Percentiles rank a stretch among this genome's conserved stretches.
These are phyloP conservation scores for Drosophila flavopinicola DNA, from an alignment of 2,888 invertebrate genomes.

Conservation along the genomic window DNA sequence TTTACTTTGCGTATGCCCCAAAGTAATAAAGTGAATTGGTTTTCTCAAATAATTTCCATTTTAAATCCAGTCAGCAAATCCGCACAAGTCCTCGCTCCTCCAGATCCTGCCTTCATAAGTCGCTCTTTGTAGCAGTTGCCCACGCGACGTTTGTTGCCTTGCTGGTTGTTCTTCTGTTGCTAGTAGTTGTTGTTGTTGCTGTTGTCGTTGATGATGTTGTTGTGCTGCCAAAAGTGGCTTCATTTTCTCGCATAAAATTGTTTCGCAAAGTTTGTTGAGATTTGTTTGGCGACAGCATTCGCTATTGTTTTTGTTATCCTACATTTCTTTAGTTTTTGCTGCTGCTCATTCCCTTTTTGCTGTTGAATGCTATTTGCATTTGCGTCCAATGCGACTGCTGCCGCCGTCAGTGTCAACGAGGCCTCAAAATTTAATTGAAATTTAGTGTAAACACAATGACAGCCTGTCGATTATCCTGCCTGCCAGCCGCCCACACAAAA, in stretches of 20 bases:
- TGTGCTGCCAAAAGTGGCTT: slow-evolving; percentile 69
- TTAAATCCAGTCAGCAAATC: slow-evolving; percentile 77
- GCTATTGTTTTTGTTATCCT: slow-evolving; percentile 60
- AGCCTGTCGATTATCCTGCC: slow-evolving; percentile 69
- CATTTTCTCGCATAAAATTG: slow-evolving; percentile 73
- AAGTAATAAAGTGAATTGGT: slow-evolving; percentile 78
- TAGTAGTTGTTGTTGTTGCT: slow-evolving; percentile 22
- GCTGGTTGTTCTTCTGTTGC: slow-evolving; percentile 14
- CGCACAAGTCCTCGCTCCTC: slow-evolving; percentile 39
- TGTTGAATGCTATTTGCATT: slow-evolving; percentile 49
- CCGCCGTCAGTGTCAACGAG: slow-evolving; percentile 65
- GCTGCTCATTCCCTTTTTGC: slow-evolving; percentile 20
- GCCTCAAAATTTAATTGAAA: slow-evolving; percentile 75
- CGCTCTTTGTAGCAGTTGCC: slow-evolving; percentile 10
- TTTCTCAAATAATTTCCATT: slow-evolving; percentile 77
- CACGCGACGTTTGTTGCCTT: slow-evolving; percentile 23
- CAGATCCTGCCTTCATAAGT: not conserved
- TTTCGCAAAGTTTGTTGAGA: slow-evolving; percentile 70
- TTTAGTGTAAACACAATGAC: slow-evolving; percentile 77
- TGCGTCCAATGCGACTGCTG: slow-evolving; percentile 29
- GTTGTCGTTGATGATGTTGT: slow-evolving; percentile 34
- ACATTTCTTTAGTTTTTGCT: slow-evolving; percentile 25
- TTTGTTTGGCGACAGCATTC: slow-evolving; percentile 69
- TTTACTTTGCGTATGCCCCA: slow-evolving; percentile 78
- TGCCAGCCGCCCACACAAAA: slow-evolving; percentile 1